phyloP scores from a whole-genome alignment of 2,797 vertebrate species.

The Myripristis jacobus region DNA sequence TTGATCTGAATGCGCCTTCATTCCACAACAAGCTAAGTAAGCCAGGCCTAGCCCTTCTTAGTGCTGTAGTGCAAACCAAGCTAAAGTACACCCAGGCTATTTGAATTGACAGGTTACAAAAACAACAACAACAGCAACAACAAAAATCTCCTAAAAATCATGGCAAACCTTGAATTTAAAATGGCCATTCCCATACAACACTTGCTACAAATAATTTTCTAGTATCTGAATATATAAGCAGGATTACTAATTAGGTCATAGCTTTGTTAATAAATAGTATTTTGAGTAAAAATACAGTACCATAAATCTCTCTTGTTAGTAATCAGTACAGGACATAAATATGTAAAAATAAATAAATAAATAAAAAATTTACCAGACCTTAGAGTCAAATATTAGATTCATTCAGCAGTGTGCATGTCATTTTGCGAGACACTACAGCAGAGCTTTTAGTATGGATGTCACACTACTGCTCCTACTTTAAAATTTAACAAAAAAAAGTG shows the following conservation, averaged over 20 bases:
- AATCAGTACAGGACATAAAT: constrained; percentile 58
- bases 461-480: neutral
- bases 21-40: neutral
- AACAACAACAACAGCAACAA: neutral
- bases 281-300: constrained; percentile 70
- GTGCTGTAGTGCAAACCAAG: constrained; percentile 3
- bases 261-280: constrained; percentile 65
- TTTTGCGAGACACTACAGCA: constrained; percentile 1
- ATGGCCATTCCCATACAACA: constrained; percentile 41
- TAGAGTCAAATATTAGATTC: constrained; percentile 5
- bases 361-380: constrained; percentile 30
- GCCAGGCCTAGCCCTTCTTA: neutral
- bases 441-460: neutral
- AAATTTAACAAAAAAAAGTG: neutral
- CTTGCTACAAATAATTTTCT: constrained; percentile 34
- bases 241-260: constrained; percentile 33
- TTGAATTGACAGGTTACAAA: neutral
- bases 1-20: constrained; percentile 23
- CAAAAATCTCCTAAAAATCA: constrained; percentile 37
- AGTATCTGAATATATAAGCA: neutral
- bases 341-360: constrained; percentile 69
- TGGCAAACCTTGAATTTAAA: constrained; percentile 16
- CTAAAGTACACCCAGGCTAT: neutral
- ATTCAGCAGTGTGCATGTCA: neutral
- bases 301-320: constrained; percentile 55